Conservation (phyloP, 1,140 invertebrate species). For the Drosophila saltans region DNA sequence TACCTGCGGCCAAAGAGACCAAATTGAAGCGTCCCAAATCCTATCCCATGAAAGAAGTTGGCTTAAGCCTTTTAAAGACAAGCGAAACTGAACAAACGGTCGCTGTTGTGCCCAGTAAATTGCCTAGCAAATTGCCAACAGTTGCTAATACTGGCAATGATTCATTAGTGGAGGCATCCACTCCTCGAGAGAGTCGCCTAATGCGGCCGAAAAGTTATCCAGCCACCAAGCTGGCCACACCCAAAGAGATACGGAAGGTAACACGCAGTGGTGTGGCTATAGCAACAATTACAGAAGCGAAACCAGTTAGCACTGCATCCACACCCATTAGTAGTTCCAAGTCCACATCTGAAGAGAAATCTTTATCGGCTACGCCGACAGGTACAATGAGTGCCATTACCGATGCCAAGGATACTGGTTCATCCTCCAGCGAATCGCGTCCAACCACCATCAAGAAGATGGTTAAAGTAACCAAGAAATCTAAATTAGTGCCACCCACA, state of each 20-base stretch:
- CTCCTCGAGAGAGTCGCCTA: conserved; percentile 60
- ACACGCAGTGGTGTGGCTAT: conserved; percentile 68
- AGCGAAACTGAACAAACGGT: conserved; percentile 24
- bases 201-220: conserved; percentile 85
- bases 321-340: conserved; percentile 44
- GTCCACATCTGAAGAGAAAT: conserved; percentile 63
- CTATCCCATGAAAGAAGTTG: conserved; percentile 82
- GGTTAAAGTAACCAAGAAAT: conserved; percentile 73
- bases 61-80: conserved; percentile 41
- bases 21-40: conserved; percentile 86
- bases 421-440: conserved; percentile 53
- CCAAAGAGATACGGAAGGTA: conserved; percentile 76
- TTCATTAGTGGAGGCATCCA: neutral
- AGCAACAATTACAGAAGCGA: conserved; percentile 50
- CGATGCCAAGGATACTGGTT: conserved; percentile 50
- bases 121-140: conserved; percentile 41
- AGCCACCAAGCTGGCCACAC: conserved; percentile 73
- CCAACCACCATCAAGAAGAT: conserved; percentile 63
- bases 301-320: neutral
- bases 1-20: conserved; percentile 83
- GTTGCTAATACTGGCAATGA: conserved; percentile 6
- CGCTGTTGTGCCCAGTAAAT: conserved; percentile 38
- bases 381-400: conserved; percentile 23
- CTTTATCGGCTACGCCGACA: conserved; percentile 35
- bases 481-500: conserved; percentile 66